Base-by-base conservation (phyloP, 2,113 vertebrate genomes). In the Cryptomyrus ogoouensis region DNA sequence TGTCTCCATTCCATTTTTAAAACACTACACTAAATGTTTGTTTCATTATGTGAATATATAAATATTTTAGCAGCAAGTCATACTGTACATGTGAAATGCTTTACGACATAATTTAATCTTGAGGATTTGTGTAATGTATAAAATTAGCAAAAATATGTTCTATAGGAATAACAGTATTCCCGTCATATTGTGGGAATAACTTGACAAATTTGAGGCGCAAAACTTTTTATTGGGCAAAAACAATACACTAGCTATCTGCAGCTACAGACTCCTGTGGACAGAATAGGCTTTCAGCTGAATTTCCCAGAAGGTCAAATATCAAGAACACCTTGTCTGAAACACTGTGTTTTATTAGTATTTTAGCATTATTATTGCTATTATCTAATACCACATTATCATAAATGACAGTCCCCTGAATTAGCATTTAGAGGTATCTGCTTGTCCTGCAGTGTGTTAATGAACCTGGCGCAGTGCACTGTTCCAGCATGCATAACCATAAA, bases 361-460 rank as follows among this genome's bases (percentile, higher is more conserved):
- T 7, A 80, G 3, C 5, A 52, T 77, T 77, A 49, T 47, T 86
- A 50, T 86, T 49, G 83, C 47, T 50, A 86, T 86, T 47, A 86
- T 86, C 24, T 86, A 86, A 50, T 86, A 49, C 44, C 24, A n/a
- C 58, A 80, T 89, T 49, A 89, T 89, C 66, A 89, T 50, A 89
- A 70, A 80, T 89, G 42, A 80, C 46, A 50, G 66, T 80, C 66
- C n/a, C 9, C 50, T 49, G 27, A 66, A 80, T 77, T 89, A 47
- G 42, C n/a, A 88, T 74, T 88, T 27, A 49, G 58, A 47, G 46
- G 44, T 66, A 46, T 66, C 27, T 13, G 27, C 7, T 49, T 5
- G 13, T 89, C 17, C 31, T 39, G 74, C 44, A 27, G 24, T 88
- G 39, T 89, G 46, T 21, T 52, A 27, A 50, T 89, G 44, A 89